Conservation (phyloP, 2,888 invertebrate species). For the Leptarthrus brevirostris region DNA sequence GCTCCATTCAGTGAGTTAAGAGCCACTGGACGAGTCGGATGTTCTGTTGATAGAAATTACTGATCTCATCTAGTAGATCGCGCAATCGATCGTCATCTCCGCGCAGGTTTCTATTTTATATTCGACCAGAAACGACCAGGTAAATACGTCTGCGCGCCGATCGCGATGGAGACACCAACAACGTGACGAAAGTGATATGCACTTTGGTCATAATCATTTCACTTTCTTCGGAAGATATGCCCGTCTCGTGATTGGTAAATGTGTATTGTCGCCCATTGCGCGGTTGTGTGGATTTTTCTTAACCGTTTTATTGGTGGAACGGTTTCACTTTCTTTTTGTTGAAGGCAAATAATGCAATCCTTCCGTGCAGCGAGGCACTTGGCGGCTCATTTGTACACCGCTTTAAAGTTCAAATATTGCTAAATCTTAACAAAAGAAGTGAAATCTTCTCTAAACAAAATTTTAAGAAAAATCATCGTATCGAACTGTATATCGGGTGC, state of each 20-base stretch:
- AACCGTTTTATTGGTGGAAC: constrained; percentile 39
- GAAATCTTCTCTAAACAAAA: constrained; percentile 35
- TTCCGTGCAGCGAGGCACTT: neutral
- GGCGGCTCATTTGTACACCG: neutral
- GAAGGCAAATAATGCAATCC: constrained; percentile 19
- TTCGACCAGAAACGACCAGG: neutral
- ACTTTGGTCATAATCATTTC: constrained; percentile 26
- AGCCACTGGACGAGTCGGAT: constrained; percentile 44
- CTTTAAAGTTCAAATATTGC: constrained; percentile 11
- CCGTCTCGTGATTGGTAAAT: constrained; percentile 1
- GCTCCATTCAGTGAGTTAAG: constrained; percentile 45
- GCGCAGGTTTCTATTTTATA: neutral
- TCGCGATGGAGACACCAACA: constrained; percentile 12
- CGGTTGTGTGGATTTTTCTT: constrained; percentile 19
- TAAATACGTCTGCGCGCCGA: neutral
- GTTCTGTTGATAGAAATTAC: constrained; percentile 18
- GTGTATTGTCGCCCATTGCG: neutral
- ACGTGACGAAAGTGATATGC: constrained; percentile 41
- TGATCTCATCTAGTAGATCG: neutral
- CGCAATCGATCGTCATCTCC: neutral
- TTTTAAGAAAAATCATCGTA: constrained; percentile 10
- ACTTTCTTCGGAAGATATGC: constrained; percentile 36
- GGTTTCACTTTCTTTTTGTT: constrained; percentile 42
- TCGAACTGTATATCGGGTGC: neutral
- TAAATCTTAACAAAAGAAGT: constrained; percentile 17